Base-by-base conservation (phyloP, 2,113 vertebrate species). In the Engystomops pustulosus region DNA sequence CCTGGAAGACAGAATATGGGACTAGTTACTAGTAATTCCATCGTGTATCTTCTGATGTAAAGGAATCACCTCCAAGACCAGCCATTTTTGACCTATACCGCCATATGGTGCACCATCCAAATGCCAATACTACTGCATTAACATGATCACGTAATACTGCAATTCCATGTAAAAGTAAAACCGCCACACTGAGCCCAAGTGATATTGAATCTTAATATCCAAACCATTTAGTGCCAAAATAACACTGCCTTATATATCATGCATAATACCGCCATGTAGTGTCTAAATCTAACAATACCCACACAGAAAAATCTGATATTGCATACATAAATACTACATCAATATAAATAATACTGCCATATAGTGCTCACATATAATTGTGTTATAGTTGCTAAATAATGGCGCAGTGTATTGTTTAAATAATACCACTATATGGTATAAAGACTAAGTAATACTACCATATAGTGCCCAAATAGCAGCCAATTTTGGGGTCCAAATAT, bases 1-100 rank as follows among this genome's bases (percentile, higher is more conserved):
- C 96, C 96, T 97, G 89, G 12, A 45, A 62, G 81, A 36, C 25
- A 86, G 79, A 88, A 77, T 18, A 38, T 11, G 41, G 17, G 25
- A 30, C 15, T 0, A 7, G 10, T 67, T 68, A 27, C 25, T 11
- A 60, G 23, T 4, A n/a, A 38, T 36, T 38, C 67, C 15, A 10
- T 9, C 17, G 1, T 18, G 27, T 34, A 18, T 68, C 15, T 68
- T 18, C 4, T 8, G 30, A 1, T 9, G 17, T 25, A 25, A 58
- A 9, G 17, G 20, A 4, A 11, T 70, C 9, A 3, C 18, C 67
- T 34, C 47, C 74, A 32, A 49, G 14, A 0, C 8, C 38, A 5
- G 38, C 44, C 14, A 12, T 12, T 3, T 45, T 2, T 45, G 1
- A 45, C 6, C 11, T 2, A n/a, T 53, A 20, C 20, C 12, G 51